Base-by-base conservation (phyloP, 2,888 invertebrate species). In the Xestia rhomboidea region DNA sequence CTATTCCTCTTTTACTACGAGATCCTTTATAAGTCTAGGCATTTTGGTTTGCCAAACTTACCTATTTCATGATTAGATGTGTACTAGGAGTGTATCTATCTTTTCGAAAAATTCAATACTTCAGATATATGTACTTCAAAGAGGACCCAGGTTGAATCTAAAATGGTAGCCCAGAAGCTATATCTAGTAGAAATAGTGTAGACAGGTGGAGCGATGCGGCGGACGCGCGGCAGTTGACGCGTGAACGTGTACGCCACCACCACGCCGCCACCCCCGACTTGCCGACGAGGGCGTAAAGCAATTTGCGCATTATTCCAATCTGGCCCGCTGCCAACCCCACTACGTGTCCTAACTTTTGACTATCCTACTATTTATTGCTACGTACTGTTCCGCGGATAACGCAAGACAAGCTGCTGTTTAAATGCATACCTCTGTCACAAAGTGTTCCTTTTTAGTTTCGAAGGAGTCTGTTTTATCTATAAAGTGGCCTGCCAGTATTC, bases 281-380 rank as follows among this genome's bases (percentile, higher is more conserved):
- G 82, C 85, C 83, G 84, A 77, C 78, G 71, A 75, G 76, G 78
- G 83, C 71, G 84, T 87, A 84, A 91, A 85, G 80, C 84, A 89
- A 89, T 90, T 90, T 89, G 83, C 86, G 85, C 84, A 79, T 90
- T 87, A 89, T 88, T 89, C 75, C 60, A 77, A 85, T 81, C 87
- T 91, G 91, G 91, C 86, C 54, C 66, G 41, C 49, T 67, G 91
- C 90, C 91, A 89, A 77, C 80, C n/a, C 51, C 30, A 80, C 86
- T 86, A 84, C 86, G 86, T 86, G 86, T 77, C 70, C 77, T 51
- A 89, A 91, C 86, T 90, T 90, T 90, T 86, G 90, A 89, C 89
- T 89, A 82, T 81, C 80, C 77, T 63, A 80, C 74, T 86, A 89
- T 92, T 91, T 90, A 91, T 88, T 76, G 75, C 78, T 72, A 77